These are phyloP conservation scores for Lagria hirta DNA, from an alignment of 2,888 invertebrate genomes.

Conservation along the genomic window DNA sequence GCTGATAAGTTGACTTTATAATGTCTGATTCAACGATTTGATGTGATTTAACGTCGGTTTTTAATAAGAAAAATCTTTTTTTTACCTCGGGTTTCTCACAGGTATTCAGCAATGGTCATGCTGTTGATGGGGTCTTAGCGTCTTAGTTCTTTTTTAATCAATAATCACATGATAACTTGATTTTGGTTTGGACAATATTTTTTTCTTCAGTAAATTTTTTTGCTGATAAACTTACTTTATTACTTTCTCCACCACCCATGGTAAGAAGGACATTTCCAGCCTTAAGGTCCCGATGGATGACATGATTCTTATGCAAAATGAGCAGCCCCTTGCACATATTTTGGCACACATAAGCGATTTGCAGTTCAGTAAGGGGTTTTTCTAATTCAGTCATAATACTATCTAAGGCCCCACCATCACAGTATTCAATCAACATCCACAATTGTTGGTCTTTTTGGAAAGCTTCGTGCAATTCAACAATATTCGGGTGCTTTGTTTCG, in stretches of 20 bases:
- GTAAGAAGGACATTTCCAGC: slow-evolving; percentile 98
- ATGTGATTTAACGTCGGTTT: too few relatives aligned
- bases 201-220: too few relatives aligned
- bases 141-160: too few relatives aligned
- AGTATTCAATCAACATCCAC: slow-evolving; percentile 98
- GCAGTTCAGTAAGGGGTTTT: slow-evolving; percentile 89
- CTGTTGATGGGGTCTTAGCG: too few relatives aligned
- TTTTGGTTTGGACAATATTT: too few relatives aligned
- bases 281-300: slow-evolving; percentile 97
- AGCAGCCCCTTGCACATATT: slow-evolving; percentile 88
- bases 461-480: slow-evolving; percentile 93
- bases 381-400: slow-evolving; percentile 98
- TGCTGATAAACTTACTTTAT: too few relatives aligned
- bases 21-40: too few relatives aligned
- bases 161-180: too few relatives aligned
- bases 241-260: slow-evolving; percentile 92
- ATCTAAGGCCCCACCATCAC: slow-evolving; percentile 98
- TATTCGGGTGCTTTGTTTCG: slow-evolving; percentile 91
- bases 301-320: slow-evolving; percentile 86
- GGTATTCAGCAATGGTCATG: too few relatives aligned
- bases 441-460: slow-evolving; percentile 64
- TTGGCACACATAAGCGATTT: slow-evolving; percentile 93
- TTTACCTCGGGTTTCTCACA: too few relatives aligned
- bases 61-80: too few relatives aligned
- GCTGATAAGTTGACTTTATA: too few relatives aligned